Evolutionary conservation across 2,888 invertebrate species (phyloP).

Genomic region (Idaea aversata): DNA sequence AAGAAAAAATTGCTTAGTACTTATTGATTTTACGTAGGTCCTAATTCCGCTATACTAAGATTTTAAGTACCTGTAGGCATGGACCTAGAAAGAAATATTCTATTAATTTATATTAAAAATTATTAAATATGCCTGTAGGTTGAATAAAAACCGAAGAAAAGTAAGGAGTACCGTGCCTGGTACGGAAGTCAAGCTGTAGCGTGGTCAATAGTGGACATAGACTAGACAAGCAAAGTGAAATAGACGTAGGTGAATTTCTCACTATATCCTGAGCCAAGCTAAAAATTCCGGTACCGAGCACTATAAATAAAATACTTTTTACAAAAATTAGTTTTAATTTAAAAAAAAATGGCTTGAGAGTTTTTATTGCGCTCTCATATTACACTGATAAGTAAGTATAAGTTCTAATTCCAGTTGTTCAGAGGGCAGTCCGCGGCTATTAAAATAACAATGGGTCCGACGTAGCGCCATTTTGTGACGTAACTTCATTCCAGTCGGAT

Average conservation of each 20-base stretch:
- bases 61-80: too few relatives aligned
- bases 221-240: neutral
- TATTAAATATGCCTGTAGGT: too few relatives aligned
- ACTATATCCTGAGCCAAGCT: neutral
- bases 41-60: neutral
- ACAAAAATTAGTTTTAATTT: conserved; percentile 30
- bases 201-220: neutral
- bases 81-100: too few relatives aligned
- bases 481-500: neutral
- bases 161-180: neutral
- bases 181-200: neutral
- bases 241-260: neutral
- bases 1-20: neutral
- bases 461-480: neutral
- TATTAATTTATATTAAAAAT: too few relatives aligned
- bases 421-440: conserved; percentile 6
- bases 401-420: conserved; percentile 13
- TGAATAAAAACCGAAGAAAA: too few relatives aligned
- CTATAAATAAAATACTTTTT: conserved; percentile 28
- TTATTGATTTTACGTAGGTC: neutral
- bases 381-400: conserved; percentile 19
- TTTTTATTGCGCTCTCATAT: conserved; percentile 30
- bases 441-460: neutral
- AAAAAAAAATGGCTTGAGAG: conserved; percentile 28
- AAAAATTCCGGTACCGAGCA: neutral